These are phyloP conservation scores for Dione vanillae DNA, from an alignment of 2,888 invertebrate genomes.

Conservation along the genomic window DNA sequence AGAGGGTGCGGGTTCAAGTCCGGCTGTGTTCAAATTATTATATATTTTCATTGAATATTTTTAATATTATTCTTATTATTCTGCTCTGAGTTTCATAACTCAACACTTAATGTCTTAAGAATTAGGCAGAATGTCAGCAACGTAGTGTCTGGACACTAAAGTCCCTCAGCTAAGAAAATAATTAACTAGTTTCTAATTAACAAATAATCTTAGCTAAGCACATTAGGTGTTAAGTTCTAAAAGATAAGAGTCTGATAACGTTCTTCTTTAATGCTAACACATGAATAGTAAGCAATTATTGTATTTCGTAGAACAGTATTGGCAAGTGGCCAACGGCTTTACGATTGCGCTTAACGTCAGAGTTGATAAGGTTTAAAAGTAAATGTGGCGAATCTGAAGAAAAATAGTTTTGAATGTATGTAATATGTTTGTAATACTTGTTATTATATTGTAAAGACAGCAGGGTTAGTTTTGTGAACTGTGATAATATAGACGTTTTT, in stretches of 20 bases:
- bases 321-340: constrained; percentile 34
- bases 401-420: neutral
- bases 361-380: constrained; percentile 29
- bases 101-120: too few relatives aligned
- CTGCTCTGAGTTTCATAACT: too few relatives aligned
- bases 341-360: constrained; percentile 35
- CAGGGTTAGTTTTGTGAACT: too few relatives aligned
- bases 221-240: neutral
- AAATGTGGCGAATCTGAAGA: constrained; percentile 8
- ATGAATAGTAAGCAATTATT: constrained; percentile 39
- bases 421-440: neutral
- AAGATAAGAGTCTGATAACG: constrained; percentile 30
- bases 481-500: too few relatives aligned
- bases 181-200: too few relatives aligned
- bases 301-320: constrained; percentile 26
- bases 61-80: too few relatives aligned
- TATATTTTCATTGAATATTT: too few relatives aligned
- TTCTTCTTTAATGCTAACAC: constrained; percentile 37
- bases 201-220: neutral
- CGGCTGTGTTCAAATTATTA: too few relatives aligned
- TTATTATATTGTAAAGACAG: neutral
- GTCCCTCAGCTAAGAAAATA: too few relatives aligned
- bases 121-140: too few relatives aligned
- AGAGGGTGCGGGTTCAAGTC: too few relatives aligned
- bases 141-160: too few relatives aligned